phyloP scores from a whole-genome alignment of 1,140 invertebrate species.

The Triops cancriformis region DNA sequence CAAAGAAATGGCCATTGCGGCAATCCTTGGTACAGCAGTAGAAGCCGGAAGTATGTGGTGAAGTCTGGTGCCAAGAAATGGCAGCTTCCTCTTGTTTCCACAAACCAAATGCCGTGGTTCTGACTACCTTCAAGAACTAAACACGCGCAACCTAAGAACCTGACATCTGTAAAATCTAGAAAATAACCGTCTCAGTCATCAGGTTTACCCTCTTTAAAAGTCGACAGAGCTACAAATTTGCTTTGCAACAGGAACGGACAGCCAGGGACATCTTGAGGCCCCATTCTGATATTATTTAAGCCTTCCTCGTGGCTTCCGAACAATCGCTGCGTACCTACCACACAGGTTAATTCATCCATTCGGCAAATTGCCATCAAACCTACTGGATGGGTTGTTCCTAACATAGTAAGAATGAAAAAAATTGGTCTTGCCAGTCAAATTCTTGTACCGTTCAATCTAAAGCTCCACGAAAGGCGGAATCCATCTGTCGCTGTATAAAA shows the following conservation, averaged over 20 bases:
- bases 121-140: slow-evolving; percentile 6
- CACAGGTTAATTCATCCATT: slow-evolving; percentile 11
- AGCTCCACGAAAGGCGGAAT: slow-evolving; percentile 24
- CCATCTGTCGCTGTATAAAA: slow-evolving; percentile 25
- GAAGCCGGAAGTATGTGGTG: slow-evolving; percentile 18
- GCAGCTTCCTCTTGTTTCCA: background rate
- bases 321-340: background rate
- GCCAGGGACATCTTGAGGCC: background rate
- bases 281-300: background rate
- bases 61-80: background rate
- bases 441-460: slow-evolving; percentile 16
- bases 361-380: slow-evolving; percentile 21
- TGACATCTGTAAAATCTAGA: background rate
- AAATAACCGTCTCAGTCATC: background rate
- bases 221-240: background rate
- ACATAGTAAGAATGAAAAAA: background rate
- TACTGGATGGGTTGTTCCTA: slow-evolving; percentile 20
- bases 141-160: background rate
- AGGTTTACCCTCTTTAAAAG: background rate
- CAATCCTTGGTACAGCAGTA: slow-evolving; percentile 14
- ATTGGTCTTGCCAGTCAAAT: background rate
- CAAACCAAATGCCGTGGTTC: background rate
- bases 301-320: background rate
- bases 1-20: slow-evolving; percentile 17
- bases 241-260: background rate